phyloP scores from a whole-genome alignment of 2,888 invertebrate species.

The Shargacucullia verbasci region DNA sequence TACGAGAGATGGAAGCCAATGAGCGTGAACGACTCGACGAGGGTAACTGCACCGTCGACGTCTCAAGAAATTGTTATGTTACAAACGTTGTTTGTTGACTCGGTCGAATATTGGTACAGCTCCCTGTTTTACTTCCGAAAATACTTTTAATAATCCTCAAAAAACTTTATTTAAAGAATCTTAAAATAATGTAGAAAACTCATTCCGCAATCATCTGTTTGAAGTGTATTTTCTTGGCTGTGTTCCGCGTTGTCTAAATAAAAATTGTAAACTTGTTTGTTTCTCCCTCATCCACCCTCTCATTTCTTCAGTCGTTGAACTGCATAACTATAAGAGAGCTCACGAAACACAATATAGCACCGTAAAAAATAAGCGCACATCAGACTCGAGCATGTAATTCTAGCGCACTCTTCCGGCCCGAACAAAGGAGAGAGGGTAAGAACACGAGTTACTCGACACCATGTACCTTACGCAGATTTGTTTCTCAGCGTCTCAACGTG shows the following conservation, averaged over 20 bases:
- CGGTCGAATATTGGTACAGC: conserved; percentile 46
- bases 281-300: conserved; percentile 80
- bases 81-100: conserved; percentile 62
- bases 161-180: conserved; percentile 4
- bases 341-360: conserved; percentile 86
- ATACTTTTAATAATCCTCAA: conserved; percentile 23
- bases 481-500: conserved; percentile 78
- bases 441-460: conserved; percentile 89
- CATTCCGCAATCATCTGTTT: conserved; percentile 43
- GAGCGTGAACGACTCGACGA: conserved; percentile 58
- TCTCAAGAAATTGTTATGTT: conserved; percentile 66
- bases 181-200: conserved; percentile 29
- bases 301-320: conserved; percentile 87
- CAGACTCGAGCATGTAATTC: conserved; percentile 89
- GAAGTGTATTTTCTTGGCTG: conserved; percentile 53
- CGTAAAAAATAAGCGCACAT: conserved; percentile 89
- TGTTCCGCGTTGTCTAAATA: conserved; percentile 70
- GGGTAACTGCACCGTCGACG: conserved; percentile 58
- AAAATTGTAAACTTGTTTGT: conserved; percentile 81
- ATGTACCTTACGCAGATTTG: conserved; percentile 88
- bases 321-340: conserved; percentile 84
- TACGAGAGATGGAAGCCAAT: conserved; percentile 75
- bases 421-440: conserved; percentile 89
- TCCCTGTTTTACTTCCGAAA: conserved; percentile 20
- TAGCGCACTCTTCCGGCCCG: conserved; percentile 89